These are phyloP conservation scores for Tenualosa ilisha DNA, from an alignment of 2,797 vertebrate genomes.

Conservation along the genomic window DNA sequence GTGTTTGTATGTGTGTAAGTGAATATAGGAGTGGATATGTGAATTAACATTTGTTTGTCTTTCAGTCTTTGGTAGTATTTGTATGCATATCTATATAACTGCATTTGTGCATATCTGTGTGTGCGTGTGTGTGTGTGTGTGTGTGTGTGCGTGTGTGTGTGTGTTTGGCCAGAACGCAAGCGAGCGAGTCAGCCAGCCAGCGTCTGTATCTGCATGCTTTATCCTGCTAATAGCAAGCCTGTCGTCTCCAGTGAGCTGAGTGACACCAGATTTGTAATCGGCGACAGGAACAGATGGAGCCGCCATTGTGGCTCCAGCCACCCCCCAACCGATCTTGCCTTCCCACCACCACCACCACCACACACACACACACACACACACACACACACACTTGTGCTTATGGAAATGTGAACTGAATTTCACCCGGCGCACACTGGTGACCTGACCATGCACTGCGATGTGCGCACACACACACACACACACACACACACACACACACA, in stretches of 20 bases:
- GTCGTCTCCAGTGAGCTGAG: conserved; percentile 81
- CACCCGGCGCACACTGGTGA: conserved; percentile 87
- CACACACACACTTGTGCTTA: conserved; percentile 62
- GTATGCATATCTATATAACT: neutral
- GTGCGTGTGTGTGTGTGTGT: neutral
- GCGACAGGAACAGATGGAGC: conserved; percentile 88
- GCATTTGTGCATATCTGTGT: neutral
- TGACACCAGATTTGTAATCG: conserved; percentile 89
- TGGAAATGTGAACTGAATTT: conserved; percentile 98
- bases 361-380: conserved; percentile 2
- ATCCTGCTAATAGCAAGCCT: conserved; percentile 75
- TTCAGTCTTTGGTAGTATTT: neutral
- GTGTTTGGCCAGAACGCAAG: neutral
- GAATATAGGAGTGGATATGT: neutral
- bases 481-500: neutral
- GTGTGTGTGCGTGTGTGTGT: conserved; percentile 9
- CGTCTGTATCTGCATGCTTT: conserved; percentile 61
- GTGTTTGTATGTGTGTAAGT: conserved; percentile 1
- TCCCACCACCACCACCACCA: conserved; percentile 41
- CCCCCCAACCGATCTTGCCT: conserved; percentile 28
- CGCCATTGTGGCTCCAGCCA: conserved; percentile 74
- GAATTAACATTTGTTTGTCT: neutral
- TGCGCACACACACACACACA: neutral
- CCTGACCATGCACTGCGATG: conserved; percentile 77
- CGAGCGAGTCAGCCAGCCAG: neutral